Conservation (phyloP, 1,140 invertebrate species). For the Solen grandis region DNA sequence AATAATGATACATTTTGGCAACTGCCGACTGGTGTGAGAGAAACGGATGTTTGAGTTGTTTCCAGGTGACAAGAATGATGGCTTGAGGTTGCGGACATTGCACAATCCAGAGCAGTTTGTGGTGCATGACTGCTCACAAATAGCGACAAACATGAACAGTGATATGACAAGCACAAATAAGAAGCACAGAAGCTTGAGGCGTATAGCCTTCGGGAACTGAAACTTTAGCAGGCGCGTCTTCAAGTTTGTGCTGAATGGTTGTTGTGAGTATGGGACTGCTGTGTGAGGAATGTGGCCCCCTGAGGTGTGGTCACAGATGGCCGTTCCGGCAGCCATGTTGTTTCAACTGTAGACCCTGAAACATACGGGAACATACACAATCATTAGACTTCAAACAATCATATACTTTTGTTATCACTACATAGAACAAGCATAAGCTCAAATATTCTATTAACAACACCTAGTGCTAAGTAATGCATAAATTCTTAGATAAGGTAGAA, state of each 20-base stretch:
- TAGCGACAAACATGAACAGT: neutral
- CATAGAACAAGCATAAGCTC: no score
- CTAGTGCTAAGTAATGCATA: no score
- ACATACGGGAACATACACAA: no score
- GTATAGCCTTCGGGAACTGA: constrained; percentile 16
- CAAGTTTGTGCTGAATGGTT: neutral
- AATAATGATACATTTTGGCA: constrained; percentile 80
- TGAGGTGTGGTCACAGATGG: no score
- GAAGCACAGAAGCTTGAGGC: constrained; percentile 15
- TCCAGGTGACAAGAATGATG: neutral
- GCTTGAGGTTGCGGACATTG: constrained; percentile 13
- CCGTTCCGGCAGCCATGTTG: no score
- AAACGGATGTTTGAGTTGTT: neutral
- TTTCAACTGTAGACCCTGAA: no score
- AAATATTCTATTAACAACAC: no score
- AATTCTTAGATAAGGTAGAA: no score
- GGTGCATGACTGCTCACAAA: neutral
- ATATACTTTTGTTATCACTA: constrained; percentile 1
- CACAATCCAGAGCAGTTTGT: constrained; percentile 1
- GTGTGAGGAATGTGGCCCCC: constrained; percentile 1
- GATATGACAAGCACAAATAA: constrained; percentile 29
- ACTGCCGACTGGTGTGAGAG: constrained; percentile 59
- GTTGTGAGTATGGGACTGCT: constrained; percentile 1
- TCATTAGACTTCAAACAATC: neutral
- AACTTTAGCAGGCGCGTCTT: neutral